Evolutionary conservation across 2,797 vertebrate genomes (phyloP).

Genomic region (Lates japonicus): DNA sequence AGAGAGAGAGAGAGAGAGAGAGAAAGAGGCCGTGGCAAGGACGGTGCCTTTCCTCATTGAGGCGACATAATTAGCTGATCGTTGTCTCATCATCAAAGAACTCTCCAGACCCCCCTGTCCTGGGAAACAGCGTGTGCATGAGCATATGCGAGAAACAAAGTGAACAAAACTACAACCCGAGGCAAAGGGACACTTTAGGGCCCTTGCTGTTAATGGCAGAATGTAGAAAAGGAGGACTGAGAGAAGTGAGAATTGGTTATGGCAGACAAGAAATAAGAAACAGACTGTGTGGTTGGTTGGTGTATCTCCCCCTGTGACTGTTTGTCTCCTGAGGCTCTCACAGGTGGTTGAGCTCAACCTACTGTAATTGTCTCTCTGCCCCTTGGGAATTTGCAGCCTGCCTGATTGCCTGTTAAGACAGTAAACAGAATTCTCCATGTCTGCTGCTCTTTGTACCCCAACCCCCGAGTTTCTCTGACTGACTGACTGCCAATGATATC

Average conservation of each 20-base stretch:
- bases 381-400: slow-evolving; percentile 26
- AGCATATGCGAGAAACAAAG: slow-evolving; percentile 21
- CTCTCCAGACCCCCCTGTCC: slow-evolving; percentile 49
- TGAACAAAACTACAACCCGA: slow-evolving; percentile 23
- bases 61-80: slow-evolving; percentile 64
- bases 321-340: slow-evolving; percentile 28
- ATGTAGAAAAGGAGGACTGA: slow-evolving; percentile 17
- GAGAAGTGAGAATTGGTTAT: background rate
- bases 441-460: slow-evolving; percentile 11
- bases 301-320: slow-evolving; percentile 13
- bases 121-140: slow-evolving; percentile 24
- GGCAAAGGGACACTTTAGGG: slow-evolving; percentile 7
- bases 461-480: background rate
- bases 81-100: slow-evolving; percentile 60
- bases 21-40: slow-evolving; percentile 41
- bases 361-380: slow-evolving; percentile 48
- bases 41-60: slow-evolving; percentile 41
- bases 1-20: background rate
- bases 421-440: slow-evolving; percentile 30
- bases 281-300: slow-evolving; percentile 2
- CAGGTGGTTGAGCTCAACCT: slow-evolving; percentile 41
- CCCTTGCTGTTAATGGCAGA: slow-evolving; percentile 14
- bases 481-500: slow-evolving; percentile 26
- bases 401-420: slow-evolving; percentile 36
- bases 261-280: slow-evolving; percentile 3